Evolutionary conservation across 2,113 vertebrate genomes (phyloP), one percentile per base, ranked within the genome.

Genomic region (Engraulis encrasicolus): DNA sequence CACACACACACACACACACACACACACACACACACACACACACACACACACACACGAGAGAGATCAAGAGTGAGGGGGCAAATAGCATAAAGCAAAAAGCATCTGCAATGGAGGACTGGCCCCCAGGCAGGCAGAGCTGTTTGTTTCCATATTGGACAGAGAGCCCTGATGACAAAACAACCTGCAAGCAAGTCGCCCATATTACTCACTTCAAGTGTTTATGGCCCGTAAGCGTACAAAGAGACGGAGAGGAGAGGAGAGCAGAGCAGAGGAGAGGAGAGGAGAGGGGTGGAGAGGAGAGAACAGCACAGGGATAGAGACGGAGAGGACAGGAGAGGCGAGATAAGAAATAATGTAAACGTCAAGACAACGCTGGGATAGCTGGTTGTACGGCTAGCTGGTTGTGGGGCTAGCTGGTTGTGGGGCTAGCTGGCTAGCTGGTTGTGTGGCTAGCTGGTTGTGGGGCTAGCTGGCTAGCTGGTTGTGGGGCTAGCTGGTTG

Each of bases 261-360:
- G 86, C 80, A 88, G 83, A 88, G 90, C 90, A 89, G 86, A 90
- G 82, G 89, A 89, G 88, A 90, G 86, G 85, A 87, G 91, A 92
- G 91, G 90, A 85, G 79, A 85, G 79, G 50, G 81, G 86, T 74
- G 86, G 81, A 88, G 83, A 88, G 90, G 90, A 89, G 86, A 90
- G 82, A 90, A 89, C 88, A 90, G 86, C 86, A 87, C 90, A 92
- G 91, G 90, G 91, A 92, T 92, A 91, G 89, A 91, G 91, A 92
- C 91, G 91, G 91, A 92, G 91, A 91, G 89, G 92, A 87, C 88
- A 90, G 91, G 90, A 89, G 6, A 37, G 85, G 85, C 87, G 87
- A 87, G 80, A 82, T 84, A 86, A 90, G 71, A 89, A 79, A 91
- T 87, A 90, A n/a, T n/a, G 27, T 19, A 50, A 50, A 80, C 58